Evolutionary conservation across 2,797 vertebrate genomes (phyloP).

Genomic region (Sebastes minor): DNA sequence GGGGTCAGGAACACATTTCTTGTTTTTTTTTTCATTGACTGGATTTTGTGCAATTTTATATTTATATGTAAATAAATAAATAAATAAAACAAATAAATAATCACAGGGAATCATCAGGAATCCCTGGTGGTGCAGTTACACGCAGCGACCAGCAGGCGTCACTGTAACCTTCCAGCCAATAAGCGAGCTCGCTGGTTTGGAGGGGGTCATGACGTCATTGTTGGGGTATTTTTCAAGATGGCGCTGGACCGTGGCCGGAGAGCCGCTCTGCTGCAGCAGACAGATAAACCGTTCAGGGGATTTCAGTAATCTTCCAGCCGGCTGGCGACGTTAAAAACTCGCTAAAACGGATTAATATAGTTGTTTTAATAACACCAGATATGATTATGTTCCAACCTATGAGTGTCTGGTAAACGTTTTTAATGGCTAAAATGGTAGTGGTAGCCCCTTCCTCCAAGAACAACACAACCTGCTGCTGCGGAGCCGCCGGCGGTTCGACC

Average conservation of each 20-base stretch:
- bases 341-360: not conserved
- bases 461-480: constrained; percentile 60
- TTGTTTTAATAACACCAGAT: not conserved
- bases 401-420: constrained; percentile 25
- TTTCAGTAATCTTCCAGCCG: constrained; percentile 39
- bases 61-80: too few relatives aligned
- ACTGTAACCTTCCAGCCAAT: constrained; percentile 1
- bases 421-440: constrained; percentile 69
- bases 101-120: too few relatives aligned
- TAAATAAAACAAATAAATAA: too few relatives aligned
- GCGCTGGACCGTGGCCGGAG: constrained; percentile 63
- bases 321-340: not conserved
- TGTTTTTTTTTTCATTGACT: too few relatives aligned
- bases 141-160: constrained; percentile 34
- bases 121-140: constrained; percentile 37
- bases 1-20: too few relatives aligned
- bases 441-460: constrained; percentile 55
- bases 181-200: not conserved
- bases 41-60: too few relatives aligned
- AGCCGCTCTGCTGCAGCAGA: constrained; percentile 40
- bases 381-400: not conserved
- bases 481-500: constrained; percentile 27
- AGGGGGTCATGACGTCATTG: constrained; percentile 70
- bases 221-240: constrained; percentile 80
- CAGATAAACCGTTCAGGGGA: constrained; percentile 23